These are phyloP conservation scores for Clarias magur DNA, from an alignment of 2,113 vertebrate species.

Conservation along the genomic window DNA sequence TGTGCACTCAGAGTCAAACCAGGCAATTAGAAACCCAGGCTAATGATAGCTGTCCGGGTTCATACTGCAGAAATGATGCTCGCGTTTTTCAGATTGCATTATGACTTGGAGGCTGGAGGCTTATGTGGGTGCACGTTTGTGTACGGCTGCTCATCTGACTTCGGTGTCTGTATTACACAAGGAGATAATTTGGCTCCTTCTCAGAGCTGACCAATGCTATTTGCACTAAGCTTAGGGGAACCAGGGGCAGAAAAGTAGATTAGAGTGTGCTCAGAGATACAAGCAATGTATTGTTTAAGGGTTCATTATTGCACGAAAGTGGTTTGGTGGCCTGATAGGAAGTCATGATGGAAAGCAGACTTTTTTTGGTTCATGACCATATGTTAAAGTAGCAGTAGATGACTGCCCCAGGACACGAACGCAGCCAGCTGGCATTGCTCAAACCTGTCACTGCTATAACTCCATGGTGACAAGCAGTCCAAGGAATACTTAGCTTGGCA, in stretches of 20 bases:
- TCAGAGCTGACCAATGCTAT: conserved; percentile 41
- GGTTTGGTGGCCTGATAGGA: conserved; percentile 28
- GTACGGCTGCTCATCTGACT: conserved; percentile 2
- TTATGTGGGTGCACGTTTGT: conserved; percentile 4
- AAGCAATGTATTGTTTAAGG: conserved; percentile 45
- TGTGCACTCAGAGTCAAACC: conserved; percentile 44
- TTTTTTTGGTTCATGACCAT: conserved; percentile 9
- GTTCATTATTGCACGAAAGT: conserved; percentile 37
- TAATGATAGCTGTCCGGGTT: conserved; percentile 52
- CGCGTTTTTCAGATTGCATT: conserved; percentile 32
- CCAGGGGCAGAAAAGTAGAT: conserved; percentile 38
- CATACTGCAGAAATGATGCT: conserved; percentile 47
- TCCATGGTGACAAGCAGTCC: background rate
- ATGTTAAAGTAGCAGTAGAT: conserved; percentile 34
- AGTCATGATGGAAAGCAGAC: conserved; percentile 19
- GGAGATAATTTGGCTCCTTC: conserved; percentile 26
- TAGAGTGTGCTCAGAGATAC: conserved; percentile 42
- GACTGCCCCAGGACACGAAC: conserved; percentile 29
- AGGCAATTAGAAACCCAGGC: conserved; percentile 49
- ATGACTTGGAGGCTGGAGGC: conserved; percentile 4
- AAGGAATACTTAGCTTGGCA: background rate
- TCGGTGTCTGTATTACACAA: conserved; percentile 6
- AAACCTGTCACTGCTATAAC: conserved; percentile 13
- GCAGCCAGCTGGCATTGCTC: conserved; percentile 34
- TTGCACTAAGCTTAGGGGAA: conserved; percentile 34